These are phyloP conservation scores for Zaprionus gabonicus DNA, from an alignment of 1,140 invertebrate species.

Conservation along the genomic window DNA sequence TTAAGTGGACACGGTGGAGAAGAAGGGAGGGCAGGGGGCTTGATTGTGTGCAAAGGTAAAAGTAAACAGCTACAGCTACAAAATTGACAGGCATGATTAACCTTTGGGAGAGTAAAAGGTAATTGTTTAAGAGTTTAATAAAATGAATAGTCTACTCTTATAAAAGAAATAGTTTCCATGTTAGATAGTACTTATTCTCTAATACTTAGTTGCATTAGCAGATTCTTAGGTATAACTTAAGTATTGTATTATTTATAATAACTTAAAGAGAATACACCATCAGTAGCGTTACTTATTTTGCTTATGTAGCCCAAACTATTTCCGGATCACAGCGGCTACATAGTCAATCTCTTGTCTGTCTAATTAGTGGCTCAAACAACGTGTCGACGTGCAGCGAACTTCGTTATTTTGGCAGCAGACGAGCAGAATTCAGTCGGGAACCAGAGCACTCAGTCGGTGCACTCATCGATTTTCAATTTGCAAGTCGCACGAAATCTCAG, in stretches of 20 bases:
- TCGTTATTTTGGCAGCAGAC: slow-evolving; percentile 16
- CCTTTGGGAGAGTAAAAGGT: background rate
- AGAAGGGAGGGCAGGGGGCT: background rate
- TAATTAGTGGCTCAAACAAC: background rate
- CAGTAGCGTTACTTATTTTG: too few species aligned
- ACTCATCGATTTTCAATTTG: slow-evolving; percentile 71
- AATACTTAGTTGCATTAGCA: too few species aligned
- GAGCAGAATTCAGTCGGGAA: slow-evolving; percentile 7
- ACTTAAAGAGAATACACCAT: background rate
- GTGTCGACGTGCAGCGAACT: background rate
- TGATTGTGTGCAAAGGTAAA: slow-evolving; percentile 52
- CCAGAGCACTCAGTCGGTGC: slow-evolving; percentile 14
- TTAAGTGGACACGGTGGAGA: background rate
- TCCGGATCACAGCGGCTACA: background rate
- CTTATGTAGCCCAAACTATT: background rate
- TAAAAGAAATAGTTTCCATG: background rate
- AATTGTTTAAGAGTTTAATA: background rate
- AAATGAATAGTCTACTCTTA: slow-evolving; percentile 4
- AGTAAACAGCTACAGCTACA: slow-evolving; percentile 42
- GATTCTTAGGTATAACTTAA: background rate
- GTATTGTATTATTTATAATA: background rate
- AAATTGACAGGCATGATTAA: slow-evolving; percentile 9
- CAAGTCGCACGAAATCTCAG: slow-evolving; percentile 50
- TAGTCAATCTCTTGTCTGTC: background rate
- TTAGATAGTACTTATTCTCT: too few species aligned